phyloP scores from a whole-genome alignment of 2,113 vertebrate species.

The Atractosteus spatula region DNA sequence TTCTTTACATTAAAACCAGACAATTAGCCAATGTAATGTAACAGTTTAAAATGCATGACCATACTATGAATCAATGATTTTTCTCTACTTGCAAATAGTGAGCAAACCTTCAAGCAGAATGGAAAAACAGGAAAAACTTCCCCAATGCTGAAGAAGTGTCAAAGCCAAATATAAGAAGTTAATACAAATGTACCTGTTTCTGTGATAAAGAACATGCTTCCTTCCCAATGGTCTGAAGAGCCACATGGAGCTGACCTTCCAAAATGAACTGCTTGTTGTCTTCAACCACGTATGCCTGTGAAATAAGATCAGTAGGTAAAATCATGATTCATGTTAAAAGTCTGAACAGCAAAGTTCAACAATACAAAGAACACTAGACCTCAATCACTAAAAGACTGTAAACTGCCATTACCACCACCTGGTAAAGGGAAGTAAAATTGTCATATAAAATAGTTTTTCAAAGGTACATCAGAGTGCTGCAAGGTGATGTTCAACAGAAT shows the following conservation, averaged over 20 bases:
- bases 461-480: no score
- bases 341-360: no score
- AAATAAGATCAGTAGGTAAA: slow-evolving; percentile 26
- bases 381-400: no score
- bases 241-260: slow-evolving; percentile 92
- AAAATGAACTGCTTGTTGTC: slow-evolving; percentile 94
- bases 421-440: no score
- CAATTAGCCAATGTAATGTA: no score
- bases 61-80: background rate
- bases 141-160: background rate
- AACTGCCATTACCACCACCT: no score
- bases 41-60: background rate
- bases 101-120: background rate
- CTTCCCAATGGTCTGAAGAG: slow-evolving; percentile 79
- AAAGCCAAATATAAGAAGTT: background rate
- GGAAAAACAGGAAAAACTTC: background rate
- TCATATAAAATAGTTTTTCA: no score
- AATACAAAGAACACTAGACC: background rate
- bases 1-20: no score
- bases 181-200: slow-evolving; percentile 75
- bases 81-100: background rate
- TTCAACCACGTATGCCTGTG: slow-evolving; percentile 89
- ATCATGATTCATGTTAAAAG: no score
- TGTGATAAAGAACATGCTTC: slow-evolving; percentile 83
- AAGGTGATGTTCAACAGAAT: no score